Base-by-base conservation (phyloP, 2,797 vertebrate species). In the Trichosurus vulpecula region DNA sequence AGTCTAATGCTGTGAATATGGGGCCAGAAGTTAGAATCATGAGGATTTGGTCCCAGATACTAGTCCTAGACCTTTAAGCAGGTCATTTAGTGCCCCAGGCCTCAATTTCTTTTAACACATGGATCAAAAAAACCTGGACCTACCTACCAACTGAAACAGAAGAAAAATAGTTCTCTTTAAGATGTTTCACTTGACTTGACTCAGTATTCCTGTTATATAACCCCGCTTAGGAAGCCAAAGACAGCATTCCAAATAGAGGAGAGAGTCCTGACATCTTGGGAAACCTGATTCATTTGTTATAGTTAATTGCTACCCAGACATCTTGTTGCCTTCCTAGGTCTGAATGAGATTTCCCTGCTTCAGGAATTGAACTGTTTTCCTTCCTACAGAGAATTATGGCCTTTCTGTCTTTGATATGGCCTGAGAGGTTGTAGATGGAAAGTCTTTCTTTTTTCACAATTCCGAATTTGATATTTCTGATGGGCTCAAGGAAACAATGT, bases 161-260 rank as follows among this genome's bases (percentile, higher is more conserved):
- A 81, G n/a, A 81, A 16, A 81, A 47, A 25, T 27, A 10, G 4
- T 81, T 96, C 97, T 92, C 31, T 52, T 51, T 0, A 58, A 91
- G 94, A 96, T 35, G 47, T 92, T 55, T 66, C 94, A 94, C 55
- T 94, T 96, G 55, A 96, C 66, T 19, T 95, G 58, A 94, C 8
- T 53, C 74, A 47, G 2, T 93, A 96, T 96, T 93, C 56, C 94
- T 93, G 6, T 81, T 92, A 4, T 91, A 22, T 96, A 93, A 92
- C 90, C 92, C 31, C 91, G 54, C 47, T 95, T 14, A 14, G 10
- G 58, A 91, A 57, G 52, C 54, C 41, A 96, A 91, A 81, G n/a
- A 81, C 8, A 93, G 54, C n/a, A 92, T 47, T 91, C 41, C 41
- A 47, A n/a, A 90, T 81, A 92, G 31, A 74, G 66, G 19, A 90